phyloP scores from a whole-genome alignment of 2,113 vertebrate species.

The Steatornis caripensis region DNA sequence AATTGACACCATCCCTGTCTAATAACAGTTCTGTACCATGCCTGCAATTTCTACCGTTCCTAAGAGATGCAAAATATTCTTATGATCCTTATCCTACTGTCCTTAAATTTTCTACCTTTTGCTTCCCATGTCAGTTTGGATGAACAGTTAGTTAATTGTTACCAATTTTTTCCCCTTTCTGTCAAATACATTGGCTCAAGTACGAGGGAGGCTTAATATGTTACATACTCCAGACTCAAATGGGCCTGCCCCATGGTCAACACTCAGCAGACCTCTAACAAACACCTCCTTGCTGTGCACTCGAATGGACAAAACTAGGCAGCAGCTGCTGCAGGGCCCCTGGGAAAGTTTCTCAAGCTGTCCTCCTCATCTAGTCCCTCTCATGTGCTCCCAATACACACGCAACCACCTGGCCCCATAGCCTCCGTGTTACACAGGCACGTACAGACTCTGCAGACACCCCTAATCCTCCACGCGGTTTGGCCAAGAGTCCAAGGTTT shows the following conservation, averaged over 20 bases:
- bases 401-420: fast-evolving
- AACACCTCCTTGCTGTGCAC: neutral
- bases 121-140: neutral
- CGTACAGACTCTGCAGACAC: neutral
- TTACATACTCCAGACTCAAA: neutral
- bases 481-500: neutral
- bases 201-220: neutral
- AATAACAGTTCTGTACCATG: neutral
- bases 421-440: neutral
- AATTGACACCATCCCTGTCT: neutral
- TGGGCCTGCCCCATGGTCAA: fast-evolving
- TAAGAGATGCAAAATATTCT: neutral
- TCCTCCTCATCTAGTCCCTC: neutral
- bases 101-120: neutral
- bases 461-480: fast-evolving
- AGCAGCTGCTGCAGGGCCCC: neutral
- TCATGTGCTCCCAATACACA: neutral
- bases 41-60: neutral
- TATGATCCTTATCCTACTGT: neutral
- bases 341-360: neutral
- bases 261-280: neutral
- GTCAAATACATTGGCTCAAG: neutral
- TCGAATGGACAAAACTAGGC: neutral
- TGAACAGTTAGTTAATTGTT: neutral
- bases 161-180: neutral